These are phyloP conservation scores for Meteorus cinctellus DNA, from an alignment of 2,888 invertebrate genomes.

Conservation along the genomic window DNA sequence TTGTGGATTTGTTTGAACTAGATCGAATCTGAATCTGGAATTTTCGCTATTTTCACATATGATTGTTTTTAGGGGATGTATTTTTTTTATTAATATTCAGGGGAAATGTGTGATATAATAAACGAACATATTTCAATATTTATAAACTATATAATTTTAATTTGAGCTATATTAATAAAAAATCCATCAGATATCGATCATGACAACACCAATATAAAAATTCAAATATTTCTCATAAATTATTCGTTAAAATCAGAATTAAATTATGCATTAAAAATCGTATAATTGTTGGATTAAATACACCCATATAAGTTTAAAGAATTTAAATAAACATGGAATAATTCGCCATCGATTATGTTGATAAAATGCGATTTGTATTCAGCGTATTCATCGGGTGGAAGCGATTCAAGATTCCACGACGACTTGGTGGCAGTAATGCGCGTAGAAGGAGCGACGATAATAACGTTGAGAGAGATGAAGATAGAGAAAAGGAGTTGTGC, in stretches of 20 bases:
- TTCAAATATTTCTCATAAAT: no score
- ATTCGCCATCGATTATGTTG: conserved; percentile 39
- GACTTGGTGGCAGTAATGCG: conserved; percentile 45
- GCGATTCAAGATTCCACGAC: conserved; percentile 41
- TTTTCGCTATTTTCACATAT: no score
- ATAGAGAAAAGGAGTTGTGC: neutral
- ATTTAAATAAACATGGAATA: conserved; percentile 28
- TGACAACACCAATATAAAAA: no score
- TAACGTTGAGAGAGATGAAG: conserved; percentile 54
- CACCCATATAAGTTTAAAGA: neutral
- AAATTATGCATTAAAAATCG: neutral
- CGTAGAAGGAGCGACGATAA: conserved; percentile 51
- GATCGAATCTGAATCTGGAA: no score
- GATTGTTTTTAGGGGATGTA: no score
- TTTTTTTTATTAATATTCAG: no score
- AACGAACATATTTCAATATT: no score
- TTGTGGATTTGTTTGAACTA: neutral
- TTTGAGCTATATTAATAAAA: no score
- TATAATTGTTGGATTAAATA: neutral
- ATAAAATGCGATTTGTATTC: conserved; percentile 41
- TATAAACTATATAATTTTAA: no score
- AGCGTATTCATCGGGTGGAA: conserved; percentile 31
- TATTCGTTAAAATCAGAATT: no score
- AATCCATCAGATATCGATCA: no score
- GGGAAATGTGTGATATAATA: no score